Percentiles rank a stretch among this genome's conserved stretches.
Evolutionary conservation across 53 echinoderm and acorn worm genomes (phyloP).

Genomic region (Holothuria leucospilota): DNA sequence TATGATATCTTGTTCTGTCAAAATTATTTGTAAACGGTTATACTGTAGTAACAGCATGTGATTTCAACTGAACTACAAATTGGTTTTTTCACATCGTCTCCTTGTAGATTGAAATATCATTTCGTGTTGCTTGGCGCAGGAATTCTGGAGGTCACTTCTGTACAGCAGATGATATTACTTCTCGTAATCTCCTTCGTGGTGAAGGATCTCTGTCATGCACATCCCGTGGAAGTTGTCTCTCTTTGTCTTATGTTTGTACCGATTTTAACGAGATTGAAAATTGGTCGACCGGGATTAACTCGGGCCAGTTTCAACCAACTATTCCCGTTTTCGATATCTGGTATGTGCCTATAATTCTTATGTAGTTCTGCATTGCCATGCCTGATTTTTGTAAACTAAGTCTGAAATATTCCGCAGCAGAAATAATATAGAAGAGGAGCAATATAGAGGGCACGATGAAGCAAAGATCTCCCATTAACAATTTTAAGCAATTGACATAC

Average conservation of each 20-base stretch:
- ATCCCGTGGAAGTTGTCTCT: neutral
- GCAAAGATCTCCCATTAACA: no score
- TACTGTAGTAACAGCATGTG: no score
- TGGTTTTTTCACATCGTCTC: no score
- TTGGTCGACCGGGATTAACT: conserved; percentile 9
- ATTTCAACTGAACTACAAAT: no score
- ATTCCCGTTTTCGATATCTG: neutral
- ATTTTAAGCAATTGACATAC: no score
- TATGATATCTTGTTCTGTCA: no score
- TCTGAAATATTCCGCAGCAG: no score
- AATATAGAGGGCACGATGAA: no score
- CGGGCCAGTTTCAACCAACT: neutral
- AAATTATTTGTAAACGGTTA: no score
- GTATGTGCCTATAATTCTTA: neutral
- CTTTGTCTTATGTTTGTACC: conserved; percentile 1
- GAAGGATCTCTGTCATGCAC: conserved; percentile 8
- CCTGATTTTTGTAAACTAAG: no score
- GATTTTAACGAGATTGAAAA: conserved; percentile 16
- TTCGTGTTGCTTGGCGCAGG: conserved; percentile 20
- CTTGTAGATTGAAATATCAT: conserved; percentile 19
- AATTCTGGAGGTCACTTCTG: conserved; percentile 3
- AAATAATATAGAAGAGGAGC: no score
- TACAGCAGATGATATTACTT: neutral
- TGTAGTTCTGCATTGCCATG: no score
- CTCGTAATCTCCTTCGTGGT: neutral